phyloP scores from a whole-genome alignment of 1,140 invertebrate genomes.

The Hesperophylax magnus region DNA sequence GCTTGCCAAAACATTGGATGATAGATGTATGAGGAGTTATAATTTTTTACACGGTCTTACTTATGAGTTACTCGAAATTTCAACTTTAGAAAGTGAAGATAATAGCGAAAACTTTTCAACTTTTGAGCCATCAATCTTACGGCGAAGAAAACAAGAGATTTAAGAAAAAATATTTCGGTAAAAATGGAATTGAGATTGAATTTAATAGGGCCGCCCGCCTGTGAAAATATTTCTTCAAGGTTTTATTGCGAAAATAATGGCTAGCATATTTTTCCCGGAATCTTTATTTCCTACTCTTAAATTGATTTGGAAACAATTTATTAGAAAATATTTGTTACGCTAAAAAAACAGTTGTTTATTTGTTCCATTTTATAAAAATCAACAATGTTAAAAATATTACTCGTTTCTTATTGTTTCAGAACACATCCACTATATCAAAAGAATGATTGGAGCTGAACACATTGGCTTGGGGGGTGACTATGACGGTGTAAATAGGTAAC shows the following conservation, averaged over 20 bases:
- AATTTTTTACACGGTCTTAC: background rate
- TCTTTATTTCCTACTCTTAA: background rate
- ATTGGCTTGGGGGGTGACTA: conserved; percentile 87
- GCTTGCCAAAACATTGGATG: background rate
- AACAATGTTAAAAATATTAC: background rate
- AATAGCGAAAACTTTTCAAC: conserved; percentile 5
- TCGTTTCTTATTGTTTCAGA: conserved; percentile 70
- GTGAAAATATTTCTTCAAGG: background rate
- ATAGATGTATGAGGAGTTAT: conserved; percentile 12
- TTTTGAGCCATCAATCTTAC: conserved; percentile 20
- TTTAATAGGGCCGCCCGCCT: background rate
- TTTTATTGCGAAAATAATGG: background rate
- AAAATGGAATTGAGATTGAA: background rate
- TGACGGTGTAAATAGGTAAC: conserved; percentile 88
- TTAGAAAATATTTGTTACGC: background rate
- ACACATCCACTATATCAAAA: conserved; percentile 90
- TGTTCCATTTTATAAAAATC: background rate
- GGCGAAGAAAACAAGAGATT: conserved; percentile 10
- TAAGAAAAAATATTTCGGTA: background rate
- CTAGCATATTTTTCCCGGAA: background rate
- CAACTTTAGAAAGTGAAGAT: background rate
- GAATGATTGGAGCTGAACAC: conserved; percentile 87
- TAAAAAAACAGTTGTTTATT: background rate
- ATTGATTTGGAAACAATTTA: background rate
- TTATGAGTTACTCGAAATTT: conserved; percentile 2